These are phyloP conservation scores for Tricholauxania praeusta DNA, from an alignment of 2,888 invertebrate species.

Conservation along the genomic window DNA sequence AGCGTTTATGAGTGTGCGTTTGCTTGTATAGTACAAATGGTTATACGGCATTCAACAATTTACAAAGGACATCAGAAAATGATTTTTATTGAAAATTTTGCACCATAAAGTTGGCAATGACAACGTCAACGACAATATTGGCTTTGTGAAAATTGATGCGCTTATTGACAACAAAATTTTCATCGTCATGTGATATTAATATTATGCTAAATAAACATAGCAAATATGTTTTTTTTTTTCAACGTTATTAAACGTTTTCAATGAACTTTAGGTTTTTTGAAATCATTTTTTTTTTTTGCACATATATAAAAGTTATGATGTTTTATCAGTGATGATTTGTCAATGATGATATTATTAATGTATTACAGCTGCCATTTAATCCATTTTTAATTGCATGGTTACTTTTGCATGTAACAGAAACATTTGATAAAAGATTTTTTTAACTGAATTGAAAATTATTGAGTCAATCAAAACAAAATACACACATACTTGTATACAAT, in stretches of 20 bases:
- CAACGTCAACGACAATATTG: too few species aligned
- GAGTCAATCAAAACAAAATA: too few species aligned
- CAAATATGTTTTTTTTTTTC: too few species aligned
- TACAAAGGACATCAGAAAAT: conserved; percentile 22
- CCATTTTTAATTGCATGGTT: conserved; percentile 32
- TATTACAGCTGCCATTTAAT: conserved; percentile 4
- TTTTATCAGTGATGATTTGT: conserved; percentile 23
- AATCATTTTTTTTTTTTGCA: conserved; percentile 23
- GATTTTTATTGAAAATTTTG: conserved; percentile 12
- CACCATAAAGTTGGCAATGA: neutral
- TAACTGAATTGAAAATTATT: too few species aligned
- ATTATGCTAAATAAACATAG: too few species aligned
- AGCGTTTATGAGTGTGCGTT: neutral
- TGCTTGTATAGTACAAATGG: neutral
- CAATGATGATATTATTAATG: conserved; percentile 5
- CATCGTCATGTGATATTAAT: too few species aligned
- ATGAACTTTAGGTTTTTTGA: too few species aligned
- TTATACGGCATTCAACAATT: neutral
- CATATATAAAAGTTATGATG: conserved; percentile 18
- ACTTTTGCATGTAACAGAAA: conserved; percentile 2
- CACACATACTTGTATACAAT: too few species aligned
- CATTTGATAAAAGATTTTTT: too few species aligned
- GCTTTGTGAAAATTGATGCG: too few species aligned
- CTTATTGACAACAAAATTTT: too few species aligned
- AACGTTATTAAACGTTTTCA: too few species aligned